Evolutionary conservation across 2,113 vertebrate genomes (phyloP).

Genomic region (Pelvicachromis taeniatus): DNA sequence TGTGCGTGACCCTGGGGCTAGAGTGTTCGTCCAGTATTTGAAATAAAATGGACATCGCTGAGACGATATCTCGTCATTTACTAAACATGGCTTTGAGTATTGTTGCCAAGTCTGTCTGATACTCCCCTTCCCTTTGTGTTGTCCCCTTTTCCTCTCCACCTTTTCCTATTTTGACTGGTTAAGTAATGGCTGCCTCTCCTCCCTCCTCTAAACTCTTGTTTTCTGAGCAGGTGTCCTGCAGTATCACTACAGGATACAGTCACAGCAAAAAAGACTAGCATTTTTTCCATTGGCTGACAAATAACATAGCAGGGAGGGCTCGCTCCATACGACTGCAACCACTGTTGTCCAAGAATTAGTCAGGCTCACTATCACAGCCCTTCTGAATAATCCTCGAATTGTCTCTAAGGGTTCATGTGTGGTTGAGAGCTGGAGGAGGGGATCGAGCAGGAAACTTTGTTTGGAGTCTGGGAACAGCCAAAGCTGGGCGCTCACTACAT

Average conservation of each 20-base stretch:
- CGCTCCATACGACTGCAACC: not conserved
- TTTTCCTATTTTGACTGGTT: conserved; percentile 52
- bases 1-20: not conserved
- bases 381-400: conserved; percentile 46
- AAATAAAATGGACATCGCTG: not conserved
- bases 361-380: conserved; percentile 8
- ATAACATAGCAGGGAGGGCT: not conserved
- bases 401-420: conserved; percentile 9
- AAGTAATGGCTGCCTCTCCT: conserved; percentile 61
- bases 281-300: conserved; percentile 41
- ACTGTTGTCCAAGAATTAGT: conserved; percentile 4
- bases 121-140: conserved; percentile 48
- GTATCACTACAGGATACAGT: conserved; percentile 22
- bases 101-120: conserved; percentile 21
- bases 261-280: conserved; percentile 23
- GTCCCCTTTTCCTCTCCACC: conserved; percentile 11
- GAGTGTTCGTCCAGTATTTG: not conserved
- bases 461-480: conserved; percentile 74
- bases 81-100: not conserved
- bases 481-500: conserved; percentile 58
- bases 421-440: conserved; percentile 5
- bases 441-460: conserved; percentile 46
- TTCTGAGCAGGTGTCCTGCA: conserved; percentile 65
- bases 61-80: not conserved
- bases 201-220: conserved; percentile 57